A percentile compares a stretch with the other conserved stretches of the same genome.
Evolutionary conservation across 1,140 invertebrate genomes (phyloP).

Genomic region (Tetraneura akinire): DNA sequence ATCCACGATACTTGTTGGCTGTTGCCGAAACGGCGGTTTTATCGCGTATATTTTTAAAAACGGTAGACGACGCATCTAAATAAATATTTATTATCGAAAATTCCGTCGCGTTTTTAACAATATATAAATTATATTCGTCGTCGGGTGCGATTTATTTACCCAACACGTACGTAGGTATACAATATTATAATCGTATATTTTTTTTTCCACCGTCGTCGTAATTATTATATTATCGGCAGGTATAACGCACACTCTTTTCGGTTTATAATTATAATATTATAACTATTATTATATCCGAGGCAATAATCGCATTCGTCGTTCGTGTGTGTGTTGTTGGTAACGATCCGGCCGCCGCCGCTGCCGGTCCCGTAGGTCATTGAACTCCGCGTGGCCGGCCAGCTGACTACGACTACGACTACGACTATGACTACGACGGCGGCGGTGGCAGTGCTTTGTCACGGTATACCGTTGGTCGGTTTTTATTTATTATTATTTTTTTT

Average conservation of each 20-base stretch:
- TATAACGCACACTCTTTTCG: too few species aligned
- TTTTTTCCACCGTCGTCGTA: too few species aligned
- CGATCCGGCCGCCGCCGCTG: constrained; percentile 32
- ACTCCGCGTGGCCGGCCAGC: constrained; percentile 43
- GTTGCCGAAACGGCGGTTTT: too few species aligned
- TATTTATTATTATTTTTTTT: neutral
- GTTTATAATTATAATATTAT: constrained; percentile 20
- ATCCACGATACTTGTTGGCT: too few species aligned
- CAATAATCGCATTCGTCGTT: neutral
- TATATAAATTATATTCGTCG: too few species aligned
- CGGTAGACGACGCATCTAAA: too few species aligned
- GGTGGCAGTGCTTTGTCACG: neutral
- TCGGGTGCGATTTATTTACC: too few species aligned
- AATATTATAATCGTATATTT: constrained; percentile 4
- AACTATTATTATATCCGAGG: neutral
- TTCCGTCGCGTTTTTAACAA: too few species aligned
- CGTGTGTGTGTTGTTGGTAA: constrained; percentile 41
- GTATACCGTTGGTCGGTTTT: constrained; percentile 12
- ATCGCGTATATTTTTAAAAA: too few species aligned
- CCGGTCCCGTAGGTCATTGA: constrained; percentile 30
- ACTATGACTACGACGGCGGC: neutral
- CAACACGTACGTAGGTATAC: too few species aligned
- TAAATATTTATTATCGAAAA: too few species aligned
- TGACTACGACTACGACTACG: constrained; percentile 3
- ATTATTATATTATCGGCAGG: too few species aligned